Conservation (phyloP, 2,113 vertebrate genomes). For the Echinops telfairi region DNA sequence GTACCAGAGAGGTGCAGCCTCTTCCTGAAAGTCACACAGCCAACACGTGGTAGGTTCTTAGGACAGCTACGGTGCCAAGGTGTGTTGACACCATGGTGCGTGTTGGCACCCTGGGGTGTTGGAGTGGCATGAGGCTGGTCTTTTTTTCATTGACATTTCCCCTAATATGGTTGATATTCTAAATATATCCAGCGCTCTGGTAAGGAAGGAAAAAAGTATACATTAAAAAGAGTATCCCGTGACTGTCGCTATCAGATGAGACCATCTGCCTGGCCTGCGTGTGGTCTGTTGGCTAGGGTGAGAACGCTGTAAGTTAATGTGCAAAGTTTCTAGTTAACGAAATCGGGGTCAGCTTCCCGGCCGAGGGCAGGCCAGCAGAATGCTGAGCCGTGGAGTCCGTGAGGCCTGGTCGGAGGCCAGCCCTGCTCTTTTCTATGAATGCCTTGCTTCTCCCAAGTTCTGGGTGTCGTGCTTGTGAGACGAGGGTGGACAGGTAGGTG, state of each 20-base stretch:
- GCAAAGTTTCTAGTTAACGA: not conserved
- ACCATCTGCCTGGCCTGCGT: accelerated
- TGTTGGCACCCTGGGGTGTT: not conserved
- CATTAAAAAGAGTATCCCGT: not conserved
- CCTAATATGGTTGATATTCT: not conserved
- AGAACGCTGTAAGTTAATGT: accelerated
- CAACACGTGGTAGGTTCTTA: not conserved
- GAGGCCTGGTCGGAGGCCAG: too few species aligned
- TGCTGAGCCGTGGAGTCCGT: too few species aligned
- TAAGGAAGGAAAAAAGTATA: not conserved
- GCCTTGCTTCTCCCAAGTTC: not conserved
- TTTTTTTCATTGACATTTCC: not conserved
- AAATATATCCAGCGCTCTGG: not conserved
- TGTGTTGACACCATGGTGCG: too few species aligned
- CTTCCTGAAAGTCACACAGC: not conserved
- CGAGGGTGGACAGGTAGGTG: not conserved
- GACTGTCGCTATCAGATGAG: not conserved
- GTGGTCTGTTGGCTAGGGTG: not conserved
- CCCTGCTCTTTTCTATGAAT: too few species aligned
- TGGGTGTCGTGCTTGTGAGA: not conserved
- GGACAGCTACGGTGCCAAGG: not conserved
- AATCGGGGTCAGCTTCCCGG: not conserved
- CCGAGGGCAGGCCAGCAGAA: too few species aligned
- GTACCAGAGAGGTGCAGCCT: not conserved
- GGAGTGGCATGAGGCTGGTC: not conserved